Percentiles rank a stretch among this genome's conserved stretches.
Conservation (phyloP, 1,140 invertebrate species). For the Drosophila aff. region DNA sequence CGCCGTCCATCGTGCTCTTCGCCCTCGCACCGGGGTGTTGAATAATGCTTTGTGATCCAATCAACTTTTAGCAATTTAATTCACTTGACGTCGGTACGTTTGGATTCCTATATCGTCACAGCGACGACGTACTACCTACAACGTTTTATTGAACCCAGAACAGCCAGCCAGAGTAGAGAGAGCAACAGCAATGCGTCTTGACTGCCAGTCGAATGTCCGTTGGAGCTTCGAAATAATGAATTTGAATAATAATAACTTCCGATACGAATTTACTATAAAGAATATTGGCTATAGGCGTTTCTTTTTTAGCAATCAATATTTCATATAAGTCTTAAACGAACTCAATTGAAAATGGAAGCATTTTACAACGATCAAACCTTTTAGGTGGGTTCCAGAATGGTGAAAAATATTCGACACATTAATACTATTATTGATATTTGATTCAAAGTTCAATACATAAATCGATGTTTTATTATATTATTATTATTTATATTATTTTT, state of each 20-base stretch:
- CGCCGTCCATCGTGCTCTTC: constrained; percentile 41
- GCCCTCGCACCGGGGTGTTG: constrained; percentile 56
- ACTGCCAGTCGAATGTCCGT: constrained; percentile 19
- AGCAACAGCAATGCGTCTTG: constrained; percentile 23
- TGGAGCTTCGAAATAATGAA: constrained; percentile 18
- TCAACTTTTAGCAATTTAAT: constrained; percentile 81
- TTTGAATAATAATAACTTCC: constrained; percentile 13
- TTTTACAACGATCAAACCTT: neutral
- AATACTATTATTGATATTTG: neutral
- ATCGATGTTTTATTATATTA: neutral
- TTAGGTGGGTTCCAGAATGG: neutral
- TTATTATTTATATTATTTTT: no score
- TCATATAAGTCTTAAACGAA: neutral
- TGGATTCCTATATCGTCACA: constrained; percentile 48
- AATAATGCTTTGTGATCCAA: constrained; percentile 84
- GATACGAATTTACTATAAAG: neutral
- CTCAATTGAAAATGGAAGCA: constrained; percentile 1
- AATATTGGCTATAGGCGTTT: neutral
- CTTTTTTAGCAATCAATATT: neutral
- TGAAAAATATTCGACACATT: neutral
- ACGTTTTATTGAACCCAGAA: constrained; percentile 77
- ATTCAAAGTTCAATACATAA: no score
- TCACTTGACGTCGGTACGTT: constrained; percentile 68
- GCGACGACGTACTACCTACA: constrained; percentile 46
- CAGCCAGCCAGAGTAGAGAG: constrained; percentile 2